Conservation (phyloP, 2,113 vertebrate species). For the Ptilonorhynchus violaceus region DNA sequence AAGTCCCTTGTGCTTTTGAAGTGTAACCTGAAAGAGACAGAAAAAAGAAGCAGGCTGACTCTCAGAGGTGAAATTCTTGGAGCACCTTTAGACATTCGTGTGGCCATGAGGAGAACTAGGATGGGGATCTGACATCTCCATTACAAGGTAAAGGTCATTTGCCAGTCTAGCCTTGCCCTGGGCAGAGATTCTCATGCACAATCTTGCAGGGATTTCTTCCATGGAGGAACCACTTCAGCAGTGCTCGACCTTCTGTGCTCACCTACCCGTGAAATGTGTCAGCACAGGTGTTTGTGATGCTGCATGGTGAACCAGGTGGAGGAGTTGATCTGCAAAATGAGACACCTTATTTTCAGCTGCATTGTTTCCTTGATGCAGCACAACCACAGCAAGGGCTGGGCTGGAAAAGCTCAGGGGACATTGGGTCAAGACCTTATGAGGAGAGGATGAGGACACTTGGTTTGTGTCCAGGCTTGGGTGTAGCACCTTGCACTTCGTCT, state of each 20-base stretch:
- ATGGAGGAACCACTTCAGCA: rapidly evolving
- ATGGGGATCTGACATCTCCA: rapidly evolving
- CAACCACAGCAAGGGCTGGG: neutral
- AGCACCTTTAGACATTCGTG: neutral
- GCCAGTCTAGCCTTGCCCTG: neutral
- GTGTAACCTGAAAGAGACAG: neutral
- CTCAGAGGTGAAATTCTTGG: neutral
- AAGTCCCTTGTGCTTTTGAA: neutral
- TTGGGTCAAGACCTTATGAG: neutral
- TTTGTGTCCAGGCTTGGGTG: neutral
- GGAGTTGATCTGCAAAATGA: neutral
- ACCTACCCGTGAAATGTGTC: neutral
- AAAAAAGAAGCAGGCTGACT: neutral
- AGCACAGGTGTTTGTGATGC: neutral
- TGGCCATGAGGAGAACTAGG: neutral
- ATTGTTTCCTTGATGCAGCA: neutral
- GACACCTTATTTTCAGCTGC: neutral
- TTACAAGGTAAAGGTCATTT: neutral
- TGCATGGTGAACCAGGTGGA: neutral
- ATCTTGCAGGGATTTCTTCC: neutral
- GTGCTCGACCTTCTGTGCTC: rapidly evolving
- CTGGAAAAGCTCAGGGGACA: neutral
- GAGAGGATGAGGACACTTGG: neutral
- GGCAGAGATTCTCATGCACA: neutral
- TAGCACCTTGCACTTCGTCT: neutral